Base-by-base conservation (phyloP, 2,113 vertebrate species). In the Butastur rufipennis region DNA sequence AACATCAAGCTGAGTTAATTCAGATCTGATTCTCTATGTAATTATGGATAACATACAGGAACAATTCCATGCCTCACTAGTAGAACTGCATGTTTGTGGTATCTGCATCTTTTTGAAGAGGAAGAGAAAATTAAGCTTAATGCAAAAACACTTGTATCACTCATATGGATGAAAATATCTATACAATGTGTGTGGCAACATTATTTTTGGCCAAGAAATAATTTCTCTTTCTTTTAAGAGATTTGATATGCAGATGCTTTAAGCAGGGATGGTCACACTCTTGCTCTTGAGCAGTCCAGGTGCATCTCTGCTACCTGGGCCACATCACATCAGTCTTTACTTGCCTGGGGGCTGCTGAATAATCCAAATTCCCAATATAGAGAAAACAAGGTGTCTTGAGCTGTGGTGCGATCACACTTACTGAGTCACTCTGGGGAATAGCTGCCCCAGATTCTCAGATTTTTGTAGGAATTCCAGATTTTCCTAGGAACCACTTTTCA, bases 1-100 rank as follows among this genome's bases (percentile, higher is more conserved):
- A 95, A 77, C 53, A 73, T 45, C 78, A 90, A 93, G 66, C 87
- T 88, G 74, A 90, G 58, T 71, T 93, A 93, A 96, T 92, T 90
- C 81, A 94, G 78, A 95, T 85, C 62, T 85, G 70, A 82, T 95
- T 32, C 48, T 77, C 65, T n/a, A 81, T n/a, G 27, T 47, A 89
- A 31, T 94, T 75, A 90, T 50, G 84, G 65, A n/a, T 91, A 93
- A 85, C 74, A 91, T 66, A 72, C 74, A 96, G 84, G 50, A 77
- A 53, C 2, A 4, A 29, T 62, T 93, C 90, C 18, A 42, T 87
- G 62, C 65, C 81, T 53, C 53, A 48, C 34, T 85, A 36, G 61
- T 40, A 58, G 62, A 91, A 82, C 17, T 83, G 25, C n/a, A 36
- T 85, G 65, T 85, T 85, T 95, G 81, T 0, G 31, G 61, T 68